Evolutionary conservation across 2,888 invertebrate genomes (phyloP), one percentile per base, ranked within the genome.

Genomic region (Erebia epiphron): DNA sequence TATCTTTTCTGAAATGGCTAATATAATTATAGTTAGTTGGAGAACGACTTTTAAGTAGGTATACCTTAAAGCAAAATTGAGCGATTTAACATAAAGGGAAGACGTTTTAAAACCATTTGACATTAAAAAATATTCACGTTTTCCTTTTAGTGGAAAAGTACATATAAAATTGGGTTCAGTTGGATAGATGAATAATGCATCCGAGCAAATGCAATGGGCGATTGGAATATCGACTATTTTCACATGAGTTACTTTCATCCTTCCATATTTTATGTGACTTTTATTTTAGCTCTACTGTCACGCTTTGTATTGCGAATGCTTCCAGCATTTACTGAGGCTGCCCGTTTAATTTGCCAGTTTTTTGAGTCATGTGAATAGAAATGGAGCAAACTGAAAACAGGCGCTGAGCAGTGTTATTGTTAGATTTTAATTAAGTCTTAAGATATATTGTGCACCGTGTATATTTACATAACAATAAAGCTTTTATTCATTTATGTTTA

Each of bases 211-310:
- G 66, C 67, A 64, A 54, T 41, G 35, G 35, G 41, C 52, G 64
- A 69, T 69, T 69, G 69, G 72, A 69, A 72, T 69, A 72, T 72
- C 66, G 63, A 18, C 35, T 72, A 67, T 69, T 67, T 72, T 62
- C 66, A 69, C 57, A 26, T 63, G 58, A 41, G 16, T 41, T 52
- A 35, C 52, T 16, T 54, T 43, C 16, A 18, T 46, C 21, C 46
- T 21, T 49, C 21, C 14, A 1, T 21, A 62, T 49, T 61, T 49
- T 46, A 21, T 46, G 2, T 21, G 58, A 60, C n/a, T 41, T 41
- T 26, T 57, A 58, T 35, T 35, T 35, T 7, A 35, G 35, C 35
- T 35, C 35, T 35, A 7, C 35, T 35, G 35, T 35, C 35, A 35
- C 35, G 35, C 35, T 35, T 35, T 35, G 35, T 5, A 35, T 5